Percentiles rank a stretch among this genome's conserved stretches.
Evolutionary conservation across 2,113 vertebrate species (phyloP).

Genomic region (Narcine bancroftii): DNA sequence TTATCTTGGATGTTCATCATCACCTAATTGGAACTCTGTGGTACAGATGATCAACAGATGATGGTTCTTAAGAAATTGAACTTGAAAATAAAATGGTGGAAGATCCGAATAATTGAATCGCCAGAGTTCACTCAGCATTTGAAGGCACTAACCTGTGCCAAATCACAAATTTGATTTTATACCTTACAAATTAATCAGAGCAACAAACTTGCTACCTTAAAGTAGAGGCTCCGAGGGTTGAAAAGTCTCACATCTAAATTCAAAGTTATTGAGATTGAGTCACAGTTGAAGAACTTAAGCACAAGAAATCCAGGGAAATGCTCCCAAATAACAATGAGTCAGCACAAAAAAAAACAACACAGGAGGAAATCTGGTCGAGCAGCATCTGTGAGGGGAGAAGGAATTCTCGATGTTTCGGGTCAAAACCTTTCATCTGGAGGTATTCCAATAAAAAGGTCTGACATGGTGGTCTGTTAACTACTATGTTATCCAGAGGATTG

Average conservation of each 20-base stretch:
- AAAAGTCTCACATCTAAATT: background rate
- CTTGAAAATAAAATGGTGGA: background rate
- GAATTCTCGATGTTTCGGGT: no score
- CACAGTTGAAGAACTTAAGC: background rate
- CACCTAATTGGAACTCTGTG: background rate
- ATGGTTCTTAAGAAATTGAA: background rate
- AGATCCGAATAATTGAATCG: background rate
- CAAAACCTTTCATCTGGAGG: no score
- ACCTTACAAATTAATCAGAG: background rate
- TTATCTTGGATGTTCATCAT: constrained; percentile 31
- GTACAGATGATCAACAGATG: background rate
- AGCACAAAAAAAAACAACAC: no score
- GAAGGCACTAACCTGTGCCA: background rate
- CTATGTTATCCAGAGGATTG: background rate
- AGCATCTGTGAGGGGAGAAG: no score
- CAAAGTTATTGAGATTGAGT: background rate
- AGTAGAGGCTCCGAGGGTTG: background rate
- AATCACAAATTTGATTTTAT: background rate
- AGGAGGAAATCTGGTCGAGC: no score
- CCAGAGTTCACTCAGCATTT: background rate
- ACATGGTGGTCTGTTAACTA: background rate
- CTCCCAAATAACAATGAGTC: background rate
- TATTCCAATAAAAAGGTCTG: no score
- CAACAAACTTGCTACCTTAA: no score
- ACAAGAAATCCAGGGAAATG: background rate